Evolutionary conservation across 2,888 invertebrate genomes (phyloP).

Genomic region (Xestia c-nigrum): DNA sequence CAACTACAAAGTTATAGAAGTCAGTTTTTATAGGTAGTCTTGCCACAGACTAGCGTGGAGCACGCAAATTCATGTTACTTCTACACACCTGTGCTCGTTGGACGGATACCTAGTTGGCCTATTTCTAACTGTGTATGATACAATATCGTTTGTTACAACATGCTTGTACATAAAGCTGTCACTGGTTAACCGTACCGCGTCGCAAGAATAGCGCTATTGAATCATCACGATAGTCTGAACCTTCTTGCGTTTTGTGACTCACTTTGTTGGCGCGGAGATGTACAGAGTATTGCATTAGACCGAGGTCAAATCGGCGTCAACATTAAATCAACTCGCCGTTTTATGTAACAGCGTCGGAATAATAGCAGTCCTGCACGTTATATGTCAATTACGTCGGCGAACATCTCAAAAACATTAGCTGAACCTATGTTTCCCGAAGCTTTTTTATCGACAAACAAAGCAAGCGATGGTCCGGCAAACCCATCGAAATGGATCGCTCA

Average conservation of each 20-base stretch:
- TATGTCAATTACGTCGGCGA: conserved; percentile 42
- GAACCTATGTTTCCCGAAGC: conserved; percentile 36
- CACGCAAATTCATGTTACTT: conserved; percentile 45
- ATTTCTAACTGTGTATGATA: conserved; percentile 46
- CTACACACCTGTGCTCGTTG: conserved; percentile 38
- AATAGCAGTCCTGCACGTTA: conserved; percentile 29
- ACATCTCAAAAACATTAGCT: conserved; percentile 49
- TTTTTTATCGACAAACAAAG: conserved; percentile 57
- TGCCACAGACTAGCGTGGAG: conserved; percentile 30
- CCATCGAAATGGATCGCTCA: conserved; percentile 68
- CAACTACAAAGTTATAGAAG: conserved; percentile 40
- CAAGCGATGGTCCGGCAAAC: conserved; percentile 63
- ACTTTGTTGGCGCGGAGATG: conserved; percentile 55
- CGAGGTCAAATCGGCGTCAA: conserved; percentile 55
- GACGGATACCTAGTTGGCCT: conserved; percentile 35
- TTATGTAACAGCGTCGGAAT: conserved; percentile 32
- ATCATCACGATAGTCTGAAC: conserved; percentile 59
- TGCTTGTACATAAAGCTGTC: conserved; percentile 43
- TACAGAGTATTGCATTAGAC: conserved; percentile 47
- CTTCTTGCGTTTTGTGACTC: conserved; percentile 55
- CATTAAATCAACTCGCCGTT: conserved; percentile 50
- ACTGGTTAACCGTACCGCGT: conserved; percentile 44
- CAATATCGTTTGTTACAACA: conserved; percentile 52
- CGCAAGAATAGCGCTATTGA: conserved; percentile 64
- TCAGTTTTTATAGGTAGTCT: conserved; percentile 36